Evolutionary conservation across 2,113 vertebrate species (phyloP).

Genomic region (Mastomys coucha): DNA sequence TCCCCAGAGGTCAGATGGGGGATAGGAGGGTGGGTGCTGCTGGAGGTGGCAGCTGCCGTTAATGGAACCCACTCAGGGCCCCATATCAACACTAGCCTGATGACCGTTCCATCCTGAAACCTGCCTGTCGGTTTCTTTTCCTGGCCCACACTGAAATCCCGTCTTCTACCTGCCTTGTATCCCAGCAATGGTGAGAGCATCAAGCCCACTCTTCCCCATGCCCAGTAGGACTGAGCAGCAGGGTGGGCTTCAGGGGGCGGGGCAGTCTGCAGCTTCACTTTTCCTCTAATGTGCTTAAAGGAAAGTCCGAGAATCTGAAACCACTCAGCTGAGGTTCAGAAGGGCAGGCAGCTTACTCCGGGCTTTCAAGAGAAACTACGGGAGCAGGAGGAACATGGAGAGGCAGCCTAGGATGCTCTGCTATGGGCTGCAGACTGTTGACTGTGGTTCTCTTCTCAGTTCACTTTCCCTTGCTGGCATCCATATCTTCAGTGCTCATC

Average conservation of each 20-base stretch:
- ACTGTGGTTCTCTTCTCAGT: not conserved
- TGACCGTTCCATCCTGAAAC: too few relatives aligned
- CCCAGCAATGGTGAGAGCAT: accelerated
- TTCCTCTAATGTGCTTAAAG: not conserved
- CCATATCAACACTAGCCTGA: too few relatives aligned
- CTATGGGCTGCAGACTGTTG: not conserved
- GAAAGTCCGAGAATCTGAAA: not conserved
- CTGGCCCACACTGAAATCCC: accelerated
- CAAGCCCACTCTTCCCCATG: accelerated
- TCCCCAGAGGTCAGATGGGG: not conserved
- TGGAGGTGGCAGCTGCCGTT: not conserved
- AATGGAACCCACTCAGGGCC: accelerated
- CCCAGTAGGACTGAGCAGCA: not conserved
- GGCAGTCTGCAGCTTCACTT: not conserved
- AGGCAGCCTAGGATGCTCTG: not conserved
- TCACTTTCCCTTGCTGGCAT: not conserved
- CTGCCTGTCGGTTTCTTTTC: not conserved
- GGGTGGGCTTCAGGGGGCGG: not conserved
- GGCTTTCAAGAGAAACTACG: conserved; percentile 60
- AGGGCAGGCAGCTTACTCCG: conserved; percentile 49
- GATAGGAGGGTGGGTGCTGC: not conserved
- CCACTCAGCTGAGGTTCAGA: not conserved
- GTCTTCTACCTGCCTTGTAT: accelerated
- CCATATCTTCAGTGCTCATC: conserved; percentile 26
- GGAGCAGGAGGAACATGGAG: conserved; percentile 55